Evolutionary conservation across 2,797 vertebrate species (phyloP).

Genomic region (Clarias laeviceps): DNA sequence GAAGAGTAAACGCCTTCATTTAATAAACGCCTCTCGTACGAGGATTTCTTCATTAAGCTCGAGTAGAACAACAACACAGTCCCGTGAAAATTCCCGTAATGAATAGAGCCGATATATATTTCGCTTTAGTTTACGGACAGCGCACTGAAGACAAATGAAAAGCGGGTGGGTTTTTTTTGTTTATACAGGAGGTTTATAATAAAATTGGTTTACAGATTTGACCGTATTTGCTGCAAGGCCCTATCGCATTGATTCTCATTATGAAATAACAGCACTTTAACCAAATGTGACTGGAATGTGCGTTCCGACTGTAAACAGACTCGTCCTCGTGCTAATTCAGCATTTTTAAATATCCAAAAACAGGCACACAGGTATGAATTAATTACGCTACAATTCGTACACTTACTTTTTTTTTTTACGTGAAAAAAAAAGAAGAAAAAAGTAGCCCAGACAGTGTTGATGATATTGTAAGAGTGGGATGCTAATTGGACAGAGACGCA

Average conservation of each 20-base stretch:
- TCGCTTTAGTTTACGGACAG: neutral
- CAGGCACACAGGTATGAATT: neutral
- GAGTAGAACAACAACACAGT: neutral
- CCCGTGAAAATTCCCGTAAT: conserved; percentile 2
- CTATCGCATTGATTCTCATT: neutral
- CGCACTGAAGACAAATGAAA: neutral
- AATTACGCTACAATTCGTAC: neutral
- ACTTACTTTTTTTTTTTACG: neutral
- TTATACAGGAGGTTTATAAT: neutral
- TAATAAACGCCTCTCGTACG: conserved; percentile 13
- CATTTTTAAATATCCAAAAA: neutral
- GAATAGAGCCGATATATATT: conserved; percentile 28
- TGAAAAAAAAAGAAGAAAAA: neutral
- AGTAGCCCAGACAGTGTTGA: neutral
- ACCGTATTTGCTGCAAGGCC: neutral
- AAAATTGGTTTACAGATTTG: conserved; percentile 10
- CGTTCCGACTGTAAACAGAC: neutral
- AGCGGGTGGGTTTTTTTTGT: neutral
- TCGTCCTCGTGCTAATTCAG: neutral
- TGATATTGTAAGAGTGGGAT: conserved; percentile 3
- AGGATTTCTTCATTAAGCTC: conserved; percentile 11
- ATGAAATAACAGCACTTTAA: conserved; percentile 7
- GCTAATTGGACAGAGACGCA: conserved; percentile 28
- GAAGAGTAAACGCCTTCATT: conserved; percentile 30
- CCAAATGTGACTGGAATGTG: neutral